These are phyloP conservation scores for Phyllotis vaccarum DNA, from an alignment of 2,797 vertebrate species.

Conservation along the genomic window DNA sequence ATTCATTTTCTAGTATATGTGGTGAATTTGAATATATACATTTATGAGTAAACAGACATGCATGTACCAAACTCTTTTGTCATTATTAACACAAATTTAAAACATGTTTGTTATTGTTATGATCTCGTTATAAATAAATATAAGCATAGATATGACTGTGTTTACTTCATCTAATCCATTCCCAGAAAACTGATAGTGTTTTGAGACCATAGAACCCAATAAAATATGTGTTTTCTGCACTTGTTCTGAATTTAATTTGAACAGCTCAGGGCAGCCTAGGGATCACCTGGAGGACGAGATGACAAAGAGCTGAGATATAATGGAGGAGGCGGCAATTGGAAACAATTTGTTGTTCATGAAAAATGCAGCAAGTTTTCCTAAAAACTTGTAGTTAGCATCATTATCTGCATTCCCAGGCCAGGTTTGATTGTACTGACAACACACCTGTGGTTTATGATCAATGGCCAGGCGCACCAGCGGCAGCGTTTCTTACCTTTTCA, in stretches of 20 bases:
- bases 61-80: background rate
- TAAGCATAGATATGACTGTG: background rate
- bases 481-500: constrained; percentile 34
- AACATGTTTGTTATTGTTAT: background rate
- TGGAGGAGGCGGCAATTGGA: constrained; percentile 27
- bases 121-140: constrained; percentile 18
- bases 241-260: constrained; percentile 52
- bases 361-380: constrained; percentile 55
- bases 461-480: constrained; percentile 31
- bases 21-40: background rate
- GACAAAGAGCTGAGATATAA: constrained; percentile 61
- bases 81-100: background rate
- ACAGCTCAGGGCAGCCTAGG: background rate
- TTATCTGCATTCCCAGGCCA: constrained; percentile 61
- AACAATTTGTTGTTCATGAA: constrained; percentile 59
- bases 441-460: constrained; percentile 78
- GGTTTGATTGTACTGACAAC: constrained; percentile 73
- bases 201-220: background rate
- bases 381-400: constrained; percentile 62
- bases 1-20: background rate
- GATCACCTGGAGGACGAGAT: constrained; percentile 30
- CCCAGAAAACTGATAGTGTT: background rate
- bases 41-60: background rate
- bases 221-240: background rate
- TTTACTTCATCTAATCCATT: background rate